Evolutionary conservation across 30 jellyfish, hydroid and myxozoan species (phyloP), one percentile per base, ranked within the genome.

Genomic region (Pelagia noctiluca): DNA sequence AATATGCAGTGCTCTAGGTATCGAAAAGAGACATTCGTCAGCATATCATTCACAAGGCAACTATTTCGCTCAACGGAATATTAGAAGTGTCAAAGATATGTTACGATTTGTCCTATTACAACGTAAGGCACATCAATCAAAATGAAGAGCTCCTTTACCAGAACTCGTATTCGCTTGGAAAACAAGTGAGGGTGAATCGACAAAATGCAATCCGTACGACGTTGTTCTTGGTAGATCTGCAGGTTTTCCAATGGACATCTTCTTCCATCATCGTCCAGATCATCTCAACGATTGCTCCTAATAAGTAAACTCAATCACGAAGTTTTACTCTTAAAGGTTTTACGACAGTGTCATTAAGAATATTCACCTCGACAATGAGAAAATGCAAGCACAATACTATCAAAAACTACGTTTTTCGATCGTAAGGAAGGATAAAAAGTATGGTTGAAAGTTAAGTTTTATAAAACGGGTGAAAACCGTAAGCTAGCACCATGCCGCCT

Each of bases 161-260:
- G 85, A 73, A 29, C 32, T 73, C 25, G 85, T 73, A 47, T 73
- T 73, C 47, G 78, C 88, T 23, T 63, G 50, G 30, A 76, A 76
- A 26, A 54, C 82, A 22, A 48, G 81, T 50, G 38, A 46, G 28
- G 35, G 85, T 35, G 49, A 73, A 73, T 68, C 83, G n/a, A 70
- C 69, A 18, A 28, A 35, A 3, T 74, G 86, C 36, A 47, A n/a
- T 22, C 86, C 86, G 53, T 54, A 52, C 37, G 60, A 76, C 3
- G 80, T 76, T 28, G 67, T 54, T 52, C 36, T 26, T 34, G 88
- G 88, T 7, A 76, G 88, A 57, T 53, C 83, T 32, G 84, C 88
- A 32, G 31, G 84, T 34, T 35, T 76, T 16, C 84, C 88, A 18
- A 29, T 47, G 3, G 88, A 52, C 35, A 35, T 35, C 63, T 29